A percentile compares a stretch with the other conserved stretches of the same genome.
These are phyloP conservation scores for Sylvia atricapilla DNA, from an alignment of 2,113 vertebrate species.

Conservation along the genomic window DNA sequence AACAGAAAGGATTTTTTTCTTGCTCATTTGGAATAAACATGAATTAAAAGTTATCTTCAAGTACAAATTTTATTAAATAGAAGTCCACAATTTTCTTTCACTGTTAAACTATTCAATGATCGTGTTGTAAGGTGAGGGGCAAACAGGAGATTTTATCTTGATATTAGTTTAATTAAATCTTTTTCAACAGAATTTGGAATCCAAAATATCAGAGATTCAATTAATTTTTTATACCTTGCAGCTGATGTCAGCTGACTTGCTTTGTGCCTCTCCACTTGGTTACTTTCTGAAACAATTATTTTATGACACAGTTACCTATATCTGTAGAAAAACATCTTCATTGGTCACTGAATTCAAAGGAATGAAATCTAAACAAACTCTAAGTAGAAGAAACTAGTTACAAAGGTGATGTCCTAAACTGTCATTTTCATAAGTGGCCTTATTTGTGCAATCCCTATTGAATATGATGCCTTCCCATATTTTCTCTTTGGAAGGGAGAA, in stretches of 20 bases:
- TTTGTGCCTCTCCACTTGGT: background rate
- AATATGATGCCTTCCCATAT: background rate
- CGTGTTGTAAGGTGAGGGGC: background rate
- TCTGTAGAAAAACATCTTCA: background rate
- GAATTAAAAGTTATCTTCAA: background rate
- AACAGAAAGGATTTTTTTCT: background rate
- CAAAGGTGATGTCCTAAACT: background rate
- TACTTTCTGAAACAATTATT: background rate
- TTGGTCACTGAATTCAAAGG: background rate
- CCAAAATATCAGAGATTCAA: background rate
- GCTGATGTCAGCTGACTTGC: background rate
- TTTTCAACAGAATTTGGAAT: background rate
- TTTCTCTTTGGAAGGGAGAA: background rate
- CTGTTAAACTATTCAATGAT: background rate
- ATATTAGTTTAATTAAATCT: background rate
- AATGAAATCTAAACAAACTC: background rate
- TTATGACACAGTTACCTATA: background rate
- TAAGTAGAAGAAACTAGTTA: background rate
- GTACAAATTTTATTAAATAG: background rate
- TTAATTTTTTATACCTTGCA: background rate
- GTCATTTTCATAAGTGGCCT: background rate
- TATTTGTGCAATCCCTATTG: background rate
- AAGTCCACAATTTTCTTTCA: background rate
- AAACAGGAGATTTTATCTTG: background rate
- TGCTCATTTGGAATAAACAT: background rate